A percentile compares a stretch with the other conserved stretches of the same genome.
Conservation (phyloP, 2,888 invertebrate genomes). For the Heterodera filipjevi region DNA sequence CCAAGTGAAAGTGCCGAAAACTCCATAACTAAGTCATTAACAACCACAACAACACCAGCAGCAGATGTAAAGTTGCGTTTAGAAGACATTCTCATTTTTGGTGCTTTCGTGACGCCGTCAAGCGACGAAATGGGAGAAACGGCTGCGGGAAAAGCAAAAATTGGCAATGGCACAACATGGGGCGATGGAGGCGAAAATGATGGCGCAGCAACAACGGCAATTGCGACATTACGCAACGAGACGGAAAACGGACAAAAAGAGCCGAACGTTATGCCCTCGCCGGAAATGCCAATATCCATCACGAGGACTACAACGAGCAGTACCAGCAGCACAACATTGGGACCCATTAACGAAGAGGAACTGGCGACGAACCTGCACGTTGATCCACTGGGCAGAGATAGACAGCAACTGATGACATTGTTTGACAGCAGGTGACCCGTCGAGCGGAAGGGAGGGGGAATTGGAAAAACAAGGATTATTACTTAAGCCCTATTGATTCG, state of each 20-base stretch:
- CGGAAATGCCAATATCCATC: background rate
- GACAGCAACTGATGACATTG: slow-evolving; percentile 37
- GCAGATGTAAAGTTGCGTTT: slow-evolving; percentile 3
- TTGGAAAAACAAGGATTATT: background rate
- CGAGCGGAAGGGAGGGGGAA: slow-evolving; percentile 21
- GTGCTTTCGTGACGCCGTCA: slow-evolving; percentile 23
- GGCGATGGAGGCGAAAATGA: background rate
- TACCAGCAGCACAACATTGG: background rate
- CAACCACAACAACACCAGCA: slow-evolving; percentile 20
- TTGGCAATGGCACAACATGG: background rate
- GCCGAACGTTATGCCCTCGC: background rate
- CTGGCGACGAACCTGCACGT: slow-evolving; percentile 42
- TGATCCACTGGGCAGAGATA: slow-evolving; percentile 39
- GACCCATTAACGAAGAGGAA: slow-evolving; percentile 33
- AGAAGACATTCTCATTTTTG: slow-evolving; percentile 34
- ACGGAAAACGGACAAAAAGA: background rate
- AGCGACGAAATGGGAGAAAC: slow-evolving; percentile 9
- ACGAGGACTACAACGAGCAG: background rate
- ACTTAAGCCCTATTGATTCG: too few relatives aligned
- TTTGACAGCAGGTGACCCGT: slow-evolving; percentile 34
- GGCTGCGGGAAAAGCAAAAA: background rate
- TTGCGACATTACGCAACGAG: background rate
- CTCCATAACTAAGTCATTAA: slow-evolving; percentile 21
- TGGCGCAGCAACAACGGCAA: too few relatives aligned
- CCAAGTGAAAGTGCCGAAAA: background rate